Percentiles rank a stretch among this genome's conserved stretches.
Conservation (phyloP, 2,113 vertebrate species). For the Damaliscus lunatus region DNA sequence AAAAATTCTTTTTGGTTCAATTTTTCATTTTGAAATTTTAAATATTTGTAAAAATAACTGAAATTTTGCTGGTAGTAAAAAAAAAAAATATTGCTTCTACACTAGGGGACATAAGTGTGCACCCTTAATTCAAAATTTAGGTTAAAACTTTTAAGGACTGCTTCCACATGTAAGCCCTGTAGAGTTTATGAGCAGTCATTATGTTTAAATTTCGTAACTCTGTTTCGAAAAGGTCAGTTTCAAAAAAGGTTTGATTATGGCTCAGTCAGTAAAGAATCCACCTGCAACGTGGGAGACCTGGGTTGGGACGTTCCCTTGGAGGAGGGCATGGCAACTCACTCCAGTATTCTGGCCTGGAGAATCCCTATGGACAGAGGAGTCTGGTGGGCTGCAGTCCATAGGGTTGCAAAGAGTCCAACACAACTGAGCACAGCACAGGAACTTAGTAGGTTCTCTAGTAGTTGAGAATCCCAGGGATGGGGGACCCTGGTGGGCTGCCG, state of each 20-base stretch:
- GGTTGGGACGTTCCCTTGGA: neutral
- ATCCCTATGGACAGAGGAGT: neutral
- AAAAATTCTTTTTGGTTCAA: neutral
- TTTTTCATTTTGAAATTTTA: neutral
- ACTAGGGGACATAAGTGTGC: neutral
- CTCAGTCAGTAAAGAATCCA: neutral
- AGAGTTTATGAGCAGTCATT: neutral
- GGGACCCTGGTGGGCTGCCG: no score
- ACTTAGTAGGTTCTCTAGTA: no score
- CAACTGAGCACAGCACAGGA: neutral
- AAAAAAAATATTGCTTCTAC: neutral
- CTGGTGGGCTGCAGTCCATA: neutral
- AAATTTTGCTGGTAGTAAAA: neutral
- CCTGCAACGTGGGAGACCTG: neutral
- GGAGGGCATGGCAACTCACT: neutral
- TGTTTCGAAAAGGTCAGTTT: neutral
- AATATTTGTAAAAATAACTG: neutral
- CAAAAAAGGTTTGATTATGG: neutral
- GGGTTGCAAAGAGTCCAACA: neutral
- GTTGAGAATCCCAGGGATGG: no score
- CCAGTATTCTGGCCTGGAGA: neutral
- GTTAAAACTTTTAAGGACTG: neutral
- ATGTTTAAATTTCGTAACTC: neutral
- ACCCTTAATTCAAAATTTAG: neutral
- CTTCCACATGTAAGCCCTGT: neutral